Evolutionary conservation across 2,113 vertebrate genomes (phyloP).

Genomic region (Girardinichthys multiradiatus): DNA sequence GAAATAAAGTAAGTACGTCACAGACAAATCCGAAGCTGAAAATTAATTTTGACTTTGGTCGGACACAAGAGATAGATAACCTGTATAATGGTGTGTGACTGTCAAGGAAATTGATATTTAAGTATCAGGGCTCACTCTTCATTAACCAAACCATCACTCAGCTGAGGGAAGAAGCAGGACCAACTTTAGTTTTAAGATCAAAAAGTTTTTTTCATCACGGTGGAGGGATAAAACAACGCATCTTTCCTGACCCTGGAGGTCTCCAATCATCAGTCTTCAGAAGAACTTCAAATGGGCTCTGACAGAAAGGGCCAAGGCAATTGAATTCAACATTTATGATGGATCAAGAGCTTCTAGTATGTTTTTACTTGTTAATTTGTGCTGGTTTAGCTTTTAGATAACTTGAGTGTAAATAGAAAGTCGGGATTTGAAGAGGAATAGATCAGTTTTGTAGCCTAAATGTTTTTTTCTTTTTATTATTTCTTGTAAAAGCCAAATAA

Average conservation of each 20-base stretch:
- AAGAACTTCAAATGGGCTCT: slow-evolving; percentile 65
- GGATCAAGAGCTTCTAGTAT: slow-evolving; percentile 36
- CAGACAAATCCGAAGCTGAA: background rate
- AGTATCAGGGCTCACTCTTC: slow-evolving; percentile 65
- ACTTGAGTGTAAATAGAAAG: background rate
- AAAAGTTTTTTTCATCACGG: slow-evolving; percentile 54
- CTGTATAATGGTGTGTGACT: slow-evolving; percentile 60
- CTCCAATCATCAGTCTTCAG: slow-evolving; percentile 70
- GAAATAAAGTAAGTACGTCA: background rate
- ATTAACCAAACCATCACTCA: slow-evolving; percentile 69
- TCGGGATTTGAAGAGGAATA: background rate
- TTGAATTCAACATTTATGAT: slow-evolving; percentile 58
- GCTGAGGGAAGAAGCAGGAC: slow-evolving; percentile 34
- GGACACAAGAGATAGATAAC: slow-evolving; percentile 56
- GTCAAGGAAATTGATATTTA: slow-evolving; percentile 71
- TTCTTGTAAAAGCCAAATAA: background rate
- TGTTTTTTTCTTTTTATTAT: background rate
- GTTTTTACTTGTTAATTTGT: slow-evolving; percentile 10
- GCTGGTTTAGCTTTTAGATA: background rate
- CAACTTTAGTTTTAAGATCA: slow-evolving; percentile 52
- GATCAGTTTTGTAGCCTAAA: no score
- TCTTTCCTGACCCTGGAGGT: slow-evolving; percentile 58
- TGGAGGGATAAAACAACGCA: slow-evolving; percentile 40
- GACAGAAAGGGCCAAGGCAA: slow-evolving; percentile 58
- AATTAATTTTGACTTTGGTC: slow-evolving; percentile 2